Percentiles rank a stretch among this genome's conserved stretches.
Conservation (phyloP, 2,888 invertebrate species). For the Sinopyrophorus schimmeli region DNA sequence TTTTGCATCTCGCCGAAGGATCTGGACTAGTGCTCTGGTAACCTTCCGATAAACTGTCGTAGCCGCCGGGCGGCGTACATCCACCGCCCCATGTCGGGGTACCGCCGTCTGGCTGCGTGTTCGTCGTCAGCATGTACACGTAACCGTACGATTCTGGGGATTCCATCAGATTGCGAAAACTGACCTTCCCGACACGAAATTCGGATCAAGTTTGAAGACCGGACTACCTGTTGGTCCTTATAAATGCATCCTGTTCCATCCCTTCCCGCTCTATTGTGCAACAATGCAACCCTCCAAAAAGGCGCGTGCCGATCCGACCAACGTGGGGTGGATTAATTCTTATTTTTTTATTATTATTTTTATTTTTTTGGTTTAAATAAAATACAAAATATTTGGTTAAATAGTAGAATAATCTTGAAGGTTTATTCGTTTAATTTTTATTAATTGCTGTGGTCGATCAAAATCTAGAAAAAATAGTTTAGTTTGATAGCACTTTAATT, state of each 20-base stretch:
- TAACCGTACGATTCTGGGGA: slow-evolving; percentile 46
- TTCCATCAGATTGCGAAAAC: slow-evolving; percentile 38
- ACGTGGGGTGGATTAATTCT: slow-evolving; percentile 33
- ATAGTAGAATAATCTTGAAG: too few relatives aligned
- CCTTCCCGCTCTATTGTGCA: slow-evolving; percentile 37
- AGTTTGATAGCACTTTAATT: too few relatives aligned
- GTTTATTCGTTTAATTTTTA: too few relatives aligned
- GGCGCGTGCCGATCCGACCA: slow-evolving; percentile 50
- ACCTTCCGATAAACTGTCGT: slow-evolving; percentile 47
- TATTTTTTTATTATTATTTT: too few relatives aligned
- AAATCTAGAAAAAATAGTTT: too few relatives aligned
- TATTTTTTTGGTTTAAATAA: too few relatives aligned
- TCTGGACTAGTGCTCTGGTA: slow-evolving; percentile 45
- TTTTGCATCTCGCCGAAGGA: slow-evolving; percentile 38
- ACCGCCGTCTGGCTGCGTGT: slow-evolving; percentile 24
- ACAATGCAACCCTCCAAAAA: slow-evolving; percentile 28
- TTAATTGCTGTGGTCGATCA: too few relatives aligned
- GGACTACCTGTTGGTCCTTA: slow-evolving; percentile 47
- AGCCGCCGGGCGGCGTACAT: slow-evolving; percentile 38
- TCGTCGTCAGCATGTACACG: slow-evolving; percentile 46
- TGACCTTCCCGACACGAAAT: slow-evolving; percentile 31
- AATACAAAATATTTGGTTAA: too few relatives aligned
- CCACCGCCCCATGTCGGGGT: slow-evolving; percentile 19
- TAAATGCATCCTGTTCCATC: slow-evolving; percentile 40
- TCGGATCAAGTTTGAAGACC: slow-evolving; percentile 29